A percentile compares a stretch with the other conserved stretches of the same genome.
Evolutionary conservation across 2,888 invertebrate genomes (phyloP).

Genomic region (Diaperis boleti): DNA sequence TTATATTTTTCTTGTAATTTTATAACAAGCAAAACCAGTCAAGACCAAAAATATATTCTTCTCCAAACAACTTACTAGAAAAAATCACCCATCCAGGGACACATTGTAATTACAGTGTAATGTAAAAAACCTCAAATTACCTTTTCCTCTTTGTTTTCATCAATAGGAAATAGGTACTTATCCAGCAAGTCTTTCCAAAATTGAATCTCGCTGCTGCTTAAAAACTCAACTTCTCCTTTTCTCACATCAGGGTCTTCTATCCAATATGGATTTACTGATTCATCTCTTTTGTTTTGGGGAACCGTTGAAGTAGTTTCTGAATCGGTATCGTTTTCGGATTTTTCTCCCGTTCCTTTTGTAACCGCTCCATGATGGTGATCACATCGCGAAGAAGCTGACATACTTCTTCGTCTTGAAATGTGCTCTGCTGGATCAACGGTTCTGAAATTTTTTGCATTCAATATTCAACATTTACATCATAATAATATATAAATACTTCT

Average conservation of each 20-base stretch:
- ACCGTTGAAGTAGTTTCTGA: slow-evolving; percentile 78
- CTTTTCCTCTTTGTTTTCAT: slow-evolving; percentile 92
- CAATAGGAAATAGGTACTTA: slow-evolving; percentile 94
- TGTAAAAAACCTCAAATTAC: no score
- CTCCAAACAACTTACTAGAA: no score
- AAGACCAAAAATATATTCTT: no score
- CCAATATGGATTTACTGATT: slow-evolving; percentile 94
- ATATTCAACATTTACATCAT: not conserved
- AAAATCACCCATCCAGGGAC: no score
- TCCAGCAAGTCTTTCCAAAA: slow-evolving; percentile 97
- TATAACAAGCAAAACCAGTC: no score
- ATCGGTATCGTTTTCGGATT: slow-evolving; percentile 67
- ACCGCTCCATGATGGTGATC: slow-evolving; percentile 81
- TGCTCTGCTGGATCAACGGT: slow-evolving; percentile 81
- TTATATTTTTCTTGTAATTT: no score
- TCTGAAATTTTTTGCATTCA: slow-evolving; percentile 62
- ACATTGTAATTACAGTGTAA: no score
- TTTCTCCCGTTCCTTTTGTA: slow-evolving; percentile 72
- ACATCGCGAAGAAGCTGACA: slow-evolving; percentile 78
- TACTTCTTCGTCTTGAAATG: slow-evolving; percentile 76
- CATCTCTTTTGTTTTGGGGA: slow-evolving; percentile 80
- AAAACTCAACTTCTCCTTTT: slow-evolving; percentile 90
- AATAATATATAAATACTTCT: slow-evolving; percentile 79
- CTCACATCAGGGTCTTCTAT: slow-evolving; percentile 90
- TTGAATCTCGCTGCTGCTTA: slow-evolving; percentile 84